Percentiles rank a stretch among this genome's conserved stretches.
Conservation (phyloP, 2,113 vertebrate genomes). For the Boleophthalmus pectinirostris region DNA sequence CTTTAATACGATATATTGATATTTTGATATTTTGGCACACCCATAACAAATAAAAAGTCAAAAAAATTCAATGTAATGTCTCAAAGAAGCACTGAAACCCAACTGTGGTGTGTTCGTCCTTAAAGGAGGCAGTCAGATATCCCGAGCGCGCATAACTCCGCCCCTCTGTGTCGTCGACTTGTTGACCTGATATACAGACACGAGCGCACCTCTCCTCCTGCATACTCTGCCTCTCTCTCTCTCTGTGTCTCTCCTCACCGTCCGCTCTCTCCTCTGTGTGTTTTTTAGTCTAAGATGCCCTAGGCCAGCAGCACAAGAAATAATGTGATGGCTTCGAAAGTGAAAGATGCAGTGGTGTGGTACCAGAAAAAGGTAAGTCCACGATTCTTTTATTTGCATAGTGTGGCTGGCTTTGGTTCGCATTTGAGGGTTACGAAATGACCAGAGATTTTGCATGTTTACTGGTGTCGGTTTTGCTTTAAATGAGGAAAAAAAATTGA, state of each 20-base stretch:
- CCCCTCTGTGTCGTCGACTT: slow-evolving; percentile 38
- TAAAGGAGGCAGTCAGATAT: too few species aligned
- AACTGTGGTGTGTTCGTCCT: too few species aligned
- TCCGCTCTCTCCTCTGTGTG: slow-evolving; percentile 37
- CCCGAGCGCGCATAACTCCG: neutral
- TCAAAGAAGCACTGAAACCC: too few species aligned
- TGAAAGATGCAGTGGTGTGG: slow-evolving; percentile 99
- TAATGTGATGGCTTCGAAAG: slow-evolving; percentile 98
- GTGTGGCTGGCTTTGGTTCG: neutral
- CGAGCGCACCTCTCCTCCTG: slow-evolving; percentile 8
- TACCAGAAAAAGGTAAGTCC: slow-evolving; percentile 99
- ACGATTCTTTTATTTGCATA: neutral
- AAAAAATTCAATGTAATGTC: too few species aligned
- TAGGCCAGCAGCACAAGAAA: slow-evolving; percentile 77
- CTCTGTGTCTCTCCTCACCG: neutral
- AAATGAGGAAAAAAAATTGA: neutral
- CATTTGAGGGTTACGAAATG: neutral
- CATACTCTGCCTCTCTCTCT: slow-evolving; percentile 25
- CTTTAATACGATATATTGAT: too few species aligned
- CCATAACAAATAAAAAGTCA: too few species aligned
- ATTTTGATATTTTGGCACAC: too few species aligned
- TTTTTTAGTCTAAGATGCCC: slow-evolving; percentile 91
- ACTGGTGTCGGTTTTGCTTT: neutral
- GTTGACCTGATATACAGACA: slow-evolving; percentile 47
- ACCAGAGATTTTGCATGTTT: too few species aligned